phyloP scores from a whole-genome alignment of 2,888 invertebrate species.

The Spodoptera picta region DNA sequence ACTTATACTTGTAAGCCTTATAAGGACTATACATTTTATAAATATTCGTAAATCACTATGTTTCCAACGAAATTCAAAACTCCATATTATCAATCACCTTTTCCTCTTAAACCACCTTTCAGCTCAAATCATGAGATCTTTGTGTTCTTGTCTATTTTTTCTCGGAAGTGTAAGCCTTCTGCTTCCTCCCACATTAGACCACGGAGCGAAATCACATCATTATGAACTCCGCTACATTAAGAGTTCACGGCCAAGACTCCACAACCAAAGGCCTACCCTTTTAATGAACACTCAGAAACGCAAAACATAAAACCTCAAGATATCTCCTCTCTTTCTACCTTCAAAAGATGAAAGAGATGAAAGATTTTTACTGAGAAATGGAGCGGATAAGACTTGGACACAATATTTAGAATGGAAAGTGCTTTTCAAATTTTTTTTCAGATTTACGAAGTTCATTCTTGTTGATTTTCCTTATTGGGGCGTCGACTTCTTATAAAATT shows the following conservation, averaged over 20 bases:
- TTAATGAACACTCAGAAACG: conserved; percentile 53
- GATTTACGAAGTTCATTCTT: conserved; percentile 11
- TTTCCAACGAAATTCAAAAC: no score
- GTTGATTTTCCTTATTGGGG: conserved; percentile 13
- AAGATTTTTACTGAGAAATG: conserved; percentile 39
- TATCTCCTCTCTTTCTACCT: conserved; percentile 44
- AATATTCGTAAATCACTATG: no score
- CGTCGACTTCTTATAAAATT: background rate
- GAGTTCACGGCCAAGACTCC: conserved; percentile 44
- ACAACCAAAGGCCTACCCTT: conserved; percentile 40
- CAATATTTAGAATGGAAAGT: conserved; percentile 29
- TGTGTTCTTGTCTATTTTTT: no score
- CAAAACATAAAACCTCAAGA: conserved; percentile 49
- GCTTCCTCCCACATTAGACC: background rate
- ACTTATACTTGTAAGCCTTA: no score
- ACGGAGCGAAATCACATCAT: conserved; percentile 34
- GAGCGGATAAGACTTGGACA: conserved; percentile 37
- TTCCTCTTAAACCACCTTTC: no score
- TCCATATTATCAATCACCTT: no score
- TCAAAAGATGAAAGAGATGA: conserved; percentile 36
- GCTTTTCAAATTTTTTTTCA: conserved; percentile 25
- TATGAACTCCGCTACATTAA: conserved; percentile 28
- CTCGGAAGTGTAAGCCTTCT: no score
- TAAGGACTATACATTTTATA: no score
- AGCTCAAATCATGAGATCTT: no score